Percentiles rank a stretch among this genome's conserved stretches.
phyloP scores from a whole-genome alignment of 1,140 invertebrate genomes.

The Zaprionus africanus region DNA sequence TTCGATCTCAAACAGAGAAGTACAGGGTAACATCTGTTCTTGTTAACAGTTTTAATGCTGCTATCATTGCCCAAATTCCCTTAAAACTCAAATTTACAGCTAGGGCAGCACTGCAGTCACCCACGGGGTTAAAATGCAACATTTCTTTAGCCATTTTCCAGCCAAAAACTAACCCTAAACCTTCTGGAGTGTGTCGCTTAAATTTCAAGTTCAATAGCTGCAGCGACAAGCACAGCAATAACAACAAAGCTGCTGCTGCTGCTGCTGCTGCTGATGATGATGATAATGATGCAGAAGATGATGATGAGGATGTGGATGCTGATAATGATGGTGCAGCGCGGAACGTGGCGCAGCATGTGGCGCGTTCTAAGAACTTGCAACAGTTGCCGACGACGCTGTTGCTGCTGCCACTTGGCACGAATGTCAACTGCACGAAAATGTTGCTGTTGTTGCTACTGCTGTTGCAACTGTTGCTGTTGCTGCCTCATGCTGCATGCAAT shows the following conservation, averaged over 20 bases:
- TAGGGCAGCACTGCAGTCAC: too few relatives aligned
- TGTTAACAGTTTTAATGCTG: background rate
- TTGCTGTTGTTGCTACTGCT: constrained; percentile 59
- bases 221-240: constrained; percentile 31
- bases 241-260: constrained; percentile 1
- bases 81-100: background rate
- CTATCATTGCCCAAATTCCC: background rate
- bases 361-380: constrained; percentile 80
- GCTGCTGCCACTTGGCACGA: constrained; percentile 73
- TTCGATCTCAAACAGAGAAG: background rate
- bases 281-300: background rate
- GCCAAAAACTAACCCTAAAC: constrained; percentile 38
- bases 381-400: constrained; percentile 67
- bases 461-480: constrained; percentile 39
- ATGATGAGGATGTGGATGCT: constrained; percentile 22
- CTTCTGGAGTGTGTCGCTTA: constrained; percentile 48
- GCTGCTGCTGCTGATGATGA: background rate
- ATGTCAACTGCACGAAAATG: constrained; percentile 81
- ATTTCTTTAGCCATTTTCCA: constrained; percentile 1
- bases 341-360: constrained; percentile 80
- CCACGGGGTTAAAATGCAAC: background rate
- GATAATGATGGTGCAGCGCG: constrained; percentile 31
- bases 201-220: constrained; percentile 79
- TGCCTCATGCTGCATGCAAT: constrained; percentile 39
- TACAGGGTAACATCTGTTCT: background rate